Conservation (phyloP, 2,888 invertebrate species). For the Melanotus villosus region DNA sequence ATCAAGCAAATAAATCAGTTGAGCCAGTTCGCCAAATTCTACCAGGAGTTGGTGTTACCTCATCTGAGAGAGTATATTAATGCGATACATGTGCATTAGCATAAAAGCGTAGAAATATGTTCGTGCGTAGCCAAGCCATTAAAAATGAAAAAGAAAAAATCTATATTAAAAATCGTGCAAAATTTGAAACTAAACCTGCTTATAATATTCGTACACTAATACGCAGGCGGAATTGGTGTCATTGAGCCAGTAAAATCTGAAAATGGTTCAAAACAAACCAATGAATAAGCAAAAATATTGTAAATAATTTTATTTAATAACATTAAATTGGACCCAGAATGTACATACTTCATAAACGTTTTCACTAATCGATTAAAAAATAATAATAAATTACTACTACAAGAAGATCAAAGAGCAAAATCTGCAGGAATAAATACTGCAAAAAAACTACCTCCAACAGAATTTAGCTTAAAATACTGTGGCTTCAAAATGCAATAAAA, state of each 20-base stretch:
- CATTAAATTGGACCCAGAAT: conserved; percentile 61
- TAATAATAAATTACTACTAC: conserved; percentile 34
- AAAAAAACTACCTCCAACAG: conserved; percentile 18
- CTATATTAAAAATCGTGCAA: conserved; percentile 53
- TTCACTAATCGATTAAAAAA: conserved; percentile 30
- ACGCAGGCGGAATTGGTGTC: conserved; percentile 66
- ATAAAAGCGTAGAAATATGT: conserved; percentile 61
- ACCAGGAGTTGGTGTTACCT: conserved; percentile 65
- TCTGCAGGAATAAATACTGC: conserved; percentile 23
- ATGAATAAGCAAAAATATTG: conserved; percentile 56
- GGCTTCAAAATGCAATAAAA: conserved; percentile 42
- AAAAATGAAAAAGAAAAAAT: conserved; percentile 58
- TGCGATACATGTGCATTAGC: conserved; percentile 53
- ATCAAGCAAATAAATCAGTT: conserved; percentile 67
- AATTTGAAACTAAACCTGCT: conserved; percentile 61
- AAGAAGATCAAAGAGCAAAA: conserved; percentile 30
- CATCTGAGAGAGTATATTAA: conserved; percentile 57
- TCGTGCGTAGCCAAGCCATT: conserved; percentile 62
- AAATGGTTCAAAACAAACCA: conserved; percentile 57
- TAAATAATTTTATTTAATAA: conserved; percentile 54
- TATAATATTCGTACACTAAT: conserved; percentile 57
- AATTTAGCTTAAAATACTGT: conserved; percentile 39
- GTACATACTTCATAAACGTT: conserved; percentile 46
- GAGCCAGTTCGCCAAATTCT: conserved; percentile 67
- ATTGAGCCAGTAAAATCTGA: conserved; percentile 69